Conservation (phyloP, 2,113 vertebrate species). For the Panurus biarmicus region DNA sequence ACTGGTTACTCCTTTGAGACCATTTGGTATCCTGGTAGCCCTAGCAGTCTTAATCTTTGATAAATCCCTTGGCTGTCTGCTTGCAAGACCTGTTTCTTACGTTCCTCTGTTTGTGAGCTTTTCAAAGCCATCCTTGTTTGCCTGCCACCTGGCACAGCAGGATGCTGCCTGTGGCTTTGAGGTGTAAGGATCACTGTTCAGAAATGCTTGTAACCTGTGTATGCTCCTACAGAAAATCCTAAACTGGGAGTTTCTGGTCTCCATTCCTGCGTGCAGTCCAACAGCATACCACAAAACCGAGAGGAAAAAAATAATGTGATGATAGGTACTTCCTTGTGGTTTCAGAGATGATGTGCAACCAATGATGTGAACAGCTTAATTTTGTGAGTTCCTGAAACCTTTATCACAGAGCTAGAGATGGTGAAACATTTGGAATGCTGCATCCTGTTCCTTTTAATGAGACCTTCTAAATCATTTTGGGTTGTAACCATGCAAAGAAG, state of each 20-base stretch:
- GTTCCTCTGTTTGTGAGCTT: background rate
- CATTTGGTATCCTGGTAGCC: background rate
- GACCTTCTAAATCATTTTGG: background rate
- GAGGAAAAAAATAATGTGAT: background rate
- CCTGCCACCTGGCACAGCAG: background rate
- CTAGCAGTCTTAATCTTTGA: background rate
- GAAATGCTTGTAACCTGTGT: background rate
- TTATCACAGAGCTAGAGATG: background rate
- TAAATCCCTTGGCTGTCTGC: background rate
- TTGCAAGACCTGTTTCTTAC: background rate
- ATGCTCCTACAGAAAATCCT: background rate
- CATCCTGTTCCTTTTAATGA: slow-evolving; percentile 30
- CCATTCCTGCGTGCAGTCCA: background rate
- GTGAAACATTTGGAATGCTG: slow-evolving; percentile 25
- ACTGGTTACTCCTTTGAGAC: background rate
- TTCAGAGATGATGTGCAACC: background rate
- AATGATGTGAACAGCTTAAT: background rate
- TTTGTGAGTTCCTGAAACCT: background rate
- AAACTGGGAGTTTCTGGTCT: background rate
- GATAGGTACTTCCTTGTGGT: slow-evolving; percentile 30
- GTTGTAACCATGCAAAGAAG: background rate
- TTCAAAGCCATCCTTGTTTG: background rate
- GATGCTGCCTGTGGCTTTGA: background rate
- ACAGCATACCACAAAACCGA: background rate
- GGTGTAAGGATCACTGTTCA: background rate